Conservation (phyloP, 1,140 invertebrate genomes). For the Episyrphus balteatus region DNA sequence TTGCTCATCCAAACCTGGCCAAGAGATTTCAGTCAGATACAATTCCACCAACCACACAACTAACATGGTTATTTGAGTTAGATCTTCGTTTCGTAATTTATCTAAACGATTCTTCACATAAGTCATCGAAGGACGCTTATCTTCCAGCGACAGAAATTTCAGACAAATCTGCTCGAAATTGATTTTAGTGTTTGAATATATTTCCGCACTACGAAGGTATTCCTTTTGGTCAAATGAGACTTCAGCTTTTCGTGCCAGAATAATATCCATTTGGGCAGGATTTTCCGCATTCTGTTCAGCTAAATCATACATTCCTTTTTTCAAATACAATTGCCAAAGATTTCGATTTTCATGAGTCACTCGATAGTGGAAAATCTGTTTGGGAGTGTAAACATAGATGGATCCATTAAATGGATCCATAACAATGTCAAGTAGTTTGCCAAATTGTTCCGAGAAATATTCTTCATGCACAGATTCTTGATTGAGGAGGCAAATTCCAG, state of each 20-base stretch:
- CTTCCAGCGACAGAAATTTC: conserved; percentile 75
- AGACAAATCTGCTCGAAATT: conserved; percentile 90
- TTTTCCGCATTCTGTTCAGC: conserved; percentile 73
- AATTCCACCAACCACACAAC: conserved; percentile 90
- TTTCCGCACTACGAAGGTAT: conserved; percentile 73
- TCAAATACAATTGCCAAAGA: conserved; percentile 81
- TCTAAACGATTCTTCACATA: conserved; percentile 65
- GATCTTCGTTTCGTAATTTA: conserved; percentile 47
- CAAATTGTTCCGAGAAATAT: conserved; percentile 65
- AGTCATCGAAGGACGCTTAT: conserved; percentile 75
- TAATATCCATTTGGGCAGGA: conserved; percentile 67
- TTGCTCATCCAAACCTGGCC: conserved; percentile 47
- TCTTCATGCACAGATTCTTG: conserved; percentile 83
- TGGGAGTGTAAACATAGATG: conserved; percentile 79
- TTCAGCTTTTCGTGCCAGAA: conserved; percentile 82
- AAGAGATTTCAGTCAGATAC: conserved; percentile 69
- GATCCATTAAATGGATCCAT: conserved; percentile 71
- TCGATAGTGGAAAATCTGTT: conserved; percentile 76
- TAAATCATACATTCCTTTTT: conserved; percentile 75
- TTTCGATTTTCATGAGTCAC: conserved; percentile 76
- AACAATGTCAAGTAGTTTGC: conserved; percentile 67
- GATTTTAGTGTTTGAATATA: conserved; percentile 80
- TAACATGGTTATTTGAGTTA: conserved; percentile 80
- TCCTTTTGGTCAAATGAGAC: conserved; percentile 68
- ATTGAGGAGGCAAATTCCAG: conserved; percentile 76